Base-by-base conservation (phyloP, 2,888 invertebrate genomes). In the Baronia brevicornis region DNA sequence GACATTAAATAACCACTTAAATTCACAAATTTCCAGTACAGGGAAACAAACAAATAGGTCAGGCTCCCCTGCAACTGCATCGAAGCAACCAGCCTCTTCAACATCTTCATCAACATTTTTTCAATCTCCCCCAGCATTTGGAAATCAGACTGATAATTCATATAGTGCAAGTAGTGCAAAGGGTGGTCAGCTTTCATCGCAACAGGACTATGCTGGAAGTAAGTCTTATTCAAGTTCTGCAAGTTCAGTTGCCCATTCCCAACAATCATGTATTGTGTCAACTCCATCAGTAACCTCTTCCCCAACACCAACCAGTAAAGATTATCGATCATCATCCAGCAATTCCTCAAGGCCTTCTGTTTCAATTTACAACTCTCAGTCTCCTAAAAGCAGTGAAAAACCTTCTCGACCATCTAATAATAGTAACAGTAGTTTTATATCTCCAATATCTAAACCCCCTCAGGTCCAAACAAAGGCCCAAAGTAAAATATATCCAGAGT, bases 391-490 rank as follows among this genome's bases (percentile, higher is more conserved):
- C 46, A 68, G 54, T 55, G 75, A 82, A 58, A 69, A 86, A 63
- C 44, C 74, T 10, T 40, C 68, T 17, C 58, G 80, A 29, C 67
- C 60, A 33, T 43, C 69, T 23, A 56, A 63, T 30, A 72, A 62
- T 48, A 79, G 71, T 47, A 63, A 61, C 42, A 78, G 72, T 48
- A 84, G 80, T 49, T 88, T 87, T 61, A 80, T 87, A 17, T 84
- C 88, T 10, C 87, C 84, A 20, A 79, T 85, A 43, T 69, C 85
- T 29, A 86, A 86, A 60, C 67, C 79, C 14, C 79, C 84, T 31
- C 80, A 78, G 52, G 88, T 91, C 48, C 91, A 91, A 70, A 90
- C 91, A 39, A 92, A 93, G 75, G 90, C 91, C 45, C 91, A 92
- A 77, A 87, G 90, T 48, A 93, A 93, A 82, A 88, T 90, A 51